Evolutionary conservation across 35 echinoderm and acorn worm genomes (phyloP).

Genomic region (Heliocidaris tuberculata): DNA sequence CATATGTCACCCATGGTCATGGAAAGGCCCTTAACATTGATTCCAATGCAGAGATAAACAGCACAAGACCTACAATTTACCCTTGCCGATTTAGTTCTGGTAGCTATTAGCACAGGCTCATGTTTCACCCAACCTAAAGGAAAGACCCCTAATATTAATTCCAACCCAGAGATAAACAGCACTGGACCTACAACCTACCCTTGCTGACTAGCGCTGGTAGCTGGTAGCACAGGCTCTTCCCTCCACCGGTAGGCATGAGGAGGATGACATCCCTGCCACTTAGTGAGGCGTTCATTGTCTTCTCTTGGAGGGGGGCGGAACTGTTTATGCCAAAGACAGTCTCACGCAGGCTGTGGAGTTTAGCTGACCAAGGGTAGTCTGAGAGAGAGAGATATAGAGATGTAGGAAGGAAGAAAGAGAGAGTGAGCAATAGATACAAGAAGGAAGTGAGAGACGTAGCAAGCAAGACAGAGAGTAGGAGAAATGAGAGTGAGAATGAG

Average conservation of each 20-base stretch:
- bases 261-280: conserved; percentile 78
- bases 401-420: not conserved
- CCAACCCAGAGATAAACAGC: not conserved
- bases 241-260: conserved; percentile 96
- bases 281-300: conserved; percentile 88
- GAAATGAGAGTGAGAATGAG: not conserved
- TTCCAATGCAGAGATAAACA: too few relatives aligned
- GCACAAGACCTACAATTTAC: too few relatives aligned
- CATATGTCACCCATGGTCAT: not conserved
- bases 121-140: too few relatives aligned
- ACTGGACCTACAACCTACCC: conserved; percentile 51
- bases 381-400: not conserved
- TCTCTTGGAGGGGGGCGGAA: conserved; percentile 81
- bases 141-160: too few relatives aligned
- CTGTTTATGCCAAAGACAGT: conserved; percentile 70
- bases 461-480: not conserved
- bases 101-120: too few relatives aligned
- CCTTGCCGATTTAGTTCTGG: not conserved
- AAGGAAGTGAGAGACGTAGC: too few relatives aligned
- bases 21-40: too few relatives aligned
- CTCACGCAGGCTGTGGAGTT: conserved; percentile 65
- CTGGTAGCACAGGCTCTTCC: conserved; percentile 96
- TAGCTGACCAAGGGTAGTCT: conserved; percentile 90
- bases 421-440: not conserved
- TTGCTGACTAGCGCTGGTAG: conserved; percentile 78